phyloP scores from a whole-genome alignment of 2,113 vertebrate genomes.

The Saccopteryx bilineata region DNA sequence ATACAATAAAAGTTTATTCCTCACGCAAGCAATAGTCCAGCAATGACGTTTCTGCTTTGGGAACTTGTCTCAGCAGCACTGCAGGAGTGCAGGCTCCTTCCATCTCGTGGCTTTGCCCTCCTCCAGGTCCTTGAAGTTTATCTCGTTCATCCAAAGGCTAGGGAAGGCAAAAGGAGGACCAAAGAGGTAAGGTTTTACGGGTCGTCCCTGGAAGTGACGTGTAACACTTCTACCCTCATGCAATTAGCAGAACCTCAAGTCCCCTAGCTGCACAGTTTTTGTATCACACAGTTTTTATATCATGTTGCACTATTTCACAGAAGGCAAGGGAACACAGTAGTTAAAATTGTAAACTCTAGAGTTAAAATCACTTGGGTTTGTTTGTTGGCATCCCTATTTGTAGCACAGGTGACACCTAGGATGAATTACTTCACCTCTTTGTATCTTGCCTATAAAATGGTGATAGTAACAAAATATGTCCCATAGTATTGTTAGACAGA shows the following conservation, averaged over 20 bases:
- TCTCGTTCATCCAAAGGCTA: background rate
- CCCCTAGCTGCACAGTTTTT: background rate
- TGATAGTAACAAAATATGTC: conserved; percentile 40
- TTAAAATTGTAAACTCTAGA: background rate
- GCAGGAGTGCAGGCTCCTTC: background rate
- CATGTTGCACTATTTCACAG: background rate
- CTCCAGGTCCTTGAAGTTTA: background rate
- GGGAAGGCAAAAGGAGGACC: background rate
- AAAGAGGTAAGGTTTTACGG: background rate
- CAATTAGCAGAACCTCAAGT: background rate
- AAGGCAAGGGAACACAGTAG: background rate
- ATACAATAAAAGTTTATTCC: background rate
- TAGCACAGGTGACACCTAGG: background rate
- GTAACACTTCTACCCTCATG: background rate
- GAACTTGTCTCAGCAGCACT: background rate
- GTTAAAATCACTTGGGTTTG: conserved; percentile 12
- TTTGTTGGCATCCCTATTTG: conserved; percentile 28
- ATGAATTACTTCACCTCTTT: conserved; percentile 10
- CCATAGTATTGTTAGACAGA: conserved; percentile 22
- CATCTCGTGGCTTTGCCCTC: background rate
- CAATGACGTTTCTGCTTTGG: background rate
- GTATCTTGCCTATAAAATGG: background rate
- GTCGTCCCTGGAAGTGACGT: background rate
- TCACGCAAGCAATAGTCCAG: background rate
- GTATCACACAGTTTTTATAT: background rate